These are phyloP conservation scores for Lipophrys pholis DNA, from an alignment of 2,113 vertebrate genomes.

Conservation along the genomic window DNA sequence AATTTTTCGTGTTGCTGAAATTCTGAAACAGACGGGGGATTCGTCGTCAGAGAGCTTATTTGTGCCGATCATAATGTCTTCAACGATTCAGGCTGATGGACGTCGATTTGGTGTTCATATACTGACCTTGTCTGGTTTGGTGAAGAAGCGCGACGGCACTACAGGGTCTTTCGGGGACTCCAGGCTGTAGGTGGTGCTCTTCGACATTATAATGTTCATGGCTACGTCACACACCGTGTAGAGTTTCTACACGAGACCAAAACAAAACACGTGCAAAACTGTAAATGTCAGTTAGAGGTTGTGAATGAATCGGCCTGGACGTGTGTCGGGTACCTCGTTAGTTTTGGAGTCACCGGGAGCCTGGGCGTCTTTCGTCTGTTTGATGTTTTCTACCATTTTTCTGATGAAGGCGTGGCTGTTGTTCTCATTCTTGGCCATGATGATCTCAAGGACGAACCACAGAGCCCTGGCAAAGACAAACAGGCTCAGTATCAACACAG, in stretches of 20 bases:
- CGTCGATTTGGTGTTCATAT: too few species aligned
- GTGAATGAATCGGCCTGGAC: background rate
- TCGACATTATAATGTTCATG: conserved; percentile 99
- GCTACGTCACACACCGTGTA: conserved; percentile 99
- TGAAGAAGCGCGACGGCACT: conserved; percentile 94
- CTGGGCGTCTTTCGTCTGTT: conserved; percentile 98
- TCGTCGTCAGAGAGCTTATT: conserved; percentile 1
- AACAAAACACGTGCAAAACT: background rate
- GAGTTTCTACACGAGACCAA: conserved; percentile 86
- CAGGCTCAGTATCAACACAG: conserved; percentile 12
- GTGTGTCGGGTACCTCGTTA: conserved; percentile 88
- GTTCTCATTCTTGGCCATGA: conserved; percentile 99
- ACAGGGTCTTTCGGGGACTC: conserved; percentile 99
- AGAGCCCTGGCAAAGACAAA: conserved; percentile 85
- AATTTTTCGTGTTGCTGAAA: conserved; percentile 99
- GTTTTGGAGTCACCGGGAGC: conserved; percentile 92
- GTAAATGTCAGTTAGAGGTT: too few species aligned
- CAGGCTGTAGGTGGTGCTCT: conserved; percentile 98
- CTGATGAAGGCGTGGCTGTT: conserved; percentile 99
- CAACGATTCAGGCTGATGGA: too few species aligned
- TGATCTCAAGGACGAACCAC: conserved; percentile 98
- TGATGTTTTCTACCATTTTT: conserved; percentile 99
- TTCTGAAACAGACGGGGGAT: conserved; percentile 83
- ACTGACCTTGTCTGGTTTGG: conserved; percentile 96
- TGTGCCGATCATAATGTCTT: background rate